These are phyloP conservation scores for Pteronotus mesoamericanus DNA, from an alignment of 2,797 vertebrate species.

Conservation along the genomic window DNA sequence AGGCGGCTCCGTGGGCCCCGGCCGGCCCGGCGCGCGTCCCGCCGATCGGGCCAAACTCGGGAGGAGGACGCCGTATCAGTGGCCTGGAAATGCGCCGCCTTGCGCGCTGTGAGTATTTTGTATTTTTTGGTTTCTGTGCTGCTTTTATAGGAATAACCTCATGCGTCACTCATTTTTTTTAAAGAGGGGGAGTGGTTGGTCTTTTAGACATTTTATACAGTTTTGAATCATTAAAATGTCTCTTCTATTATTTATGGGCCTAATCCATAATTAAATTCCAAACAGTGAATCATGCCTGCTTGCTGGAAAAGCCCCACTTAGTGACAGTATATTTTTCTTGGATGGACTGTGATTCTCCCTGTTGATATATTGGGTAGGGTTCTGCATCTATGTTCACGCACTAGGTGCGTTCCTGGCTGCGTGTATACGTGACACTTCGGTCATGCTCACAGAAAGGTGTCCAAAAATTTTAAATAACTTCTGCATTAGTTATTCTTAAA, in stretches of 20 bases:
- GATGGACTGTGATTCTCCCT: rapidly evolving
- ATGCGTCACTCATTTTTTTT: rapidly evolving
- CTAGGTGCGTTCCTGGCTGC: rapidly evolving
- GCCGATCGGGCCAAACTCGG: background rate
- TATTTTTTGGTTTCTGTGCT: rapidly evolving
- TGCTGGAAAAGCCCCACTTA: background rate
- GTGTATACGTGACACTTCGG: rapidly evolving
- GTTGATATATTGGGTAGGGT: rapidly evolving
- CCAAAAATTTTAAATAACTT: background rate
- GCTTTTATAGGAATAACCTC: background rate
- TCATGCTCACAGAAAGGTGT: background rate
- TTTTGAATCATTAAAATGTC: background rate
- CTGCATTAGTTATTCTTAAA: background rate
- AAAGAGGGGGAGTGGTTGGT: background rate
- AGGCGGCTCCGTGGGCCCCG: too few relatives aligned
- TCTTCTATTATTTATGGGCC: background rate
- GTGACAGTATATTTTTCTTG: rapidly evolving
- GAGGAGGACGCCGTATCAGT: rapidly evolving
- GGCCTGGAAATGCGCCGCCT: background rate
- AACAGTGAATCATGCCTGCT: background rate
- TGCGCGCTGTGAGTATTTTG: rapidly evolving
- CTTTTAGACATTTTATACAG: background rate
- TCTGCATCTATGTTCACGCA: rapidly evolving
- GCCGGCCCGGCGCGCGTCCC: background rate
- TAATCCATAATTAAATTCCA: background rate